A percentile compares a stretch with the other conserved stretches of the same genome.
Evolutionary conservation across 2,797 vertebrate genomes (phyloP).

Genomic region (Dromococcyx pavoninus): DNA sequence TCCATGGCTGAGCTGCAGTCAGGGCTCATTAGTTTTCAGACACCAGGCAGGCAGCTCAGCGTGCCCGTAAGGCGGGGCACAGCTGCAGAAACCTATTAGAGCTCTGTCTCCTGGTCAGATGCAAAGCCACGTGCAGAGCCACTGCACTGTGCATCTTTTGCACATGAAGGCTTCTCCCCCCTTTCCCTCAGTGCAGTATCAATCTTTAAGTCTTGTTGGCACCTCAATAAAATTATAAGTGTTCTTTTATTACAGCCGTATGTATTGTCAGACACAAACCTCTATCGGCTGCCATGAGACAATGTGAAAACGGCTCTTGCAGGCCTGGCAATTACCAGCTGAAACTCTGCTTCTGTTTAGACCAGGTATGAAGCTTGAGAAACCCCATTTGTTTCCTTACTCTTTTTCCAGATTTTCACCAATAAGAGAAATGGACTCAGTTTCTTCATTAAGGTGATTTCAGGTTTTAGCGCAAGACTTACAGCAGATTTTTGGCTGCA

Average conservation of each 20-base stretch:
- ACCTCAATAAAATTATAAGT: not conserved
- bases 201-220: not conserved
- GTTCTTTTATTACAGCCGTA: not conserved
- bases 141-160: not conserved
- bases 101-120: not conserved
- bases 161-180: not conserved
- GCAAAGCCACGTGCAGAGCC: not conserved
- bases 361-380: not conserved
- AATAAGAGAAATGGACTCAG: not conserved
- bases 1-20: not conserved
- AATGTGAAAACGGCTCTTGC: not conserved
- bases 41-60: not conserved
- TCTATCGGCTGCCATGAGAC: not conserved
- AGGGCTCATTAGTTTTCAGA: not conserved
- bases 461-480: not conserved
- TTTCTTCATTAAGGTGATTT: not conserved
- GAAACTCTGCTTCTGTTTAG: not conserved
- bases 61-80: rapidly evolving
- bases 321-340: not conserved
- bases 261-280: not conserved
- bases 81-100: not conserved
- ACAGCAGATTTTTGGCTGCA: not conserved
- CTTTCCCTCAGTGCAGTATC: not conserved
- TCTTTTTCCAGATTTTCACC: not conserved
- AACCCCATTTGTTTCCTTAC: not conserved